phyloP scores from a whole-genome alignment of 2,113 vertebrate species.

The Indri indri region DNA sequence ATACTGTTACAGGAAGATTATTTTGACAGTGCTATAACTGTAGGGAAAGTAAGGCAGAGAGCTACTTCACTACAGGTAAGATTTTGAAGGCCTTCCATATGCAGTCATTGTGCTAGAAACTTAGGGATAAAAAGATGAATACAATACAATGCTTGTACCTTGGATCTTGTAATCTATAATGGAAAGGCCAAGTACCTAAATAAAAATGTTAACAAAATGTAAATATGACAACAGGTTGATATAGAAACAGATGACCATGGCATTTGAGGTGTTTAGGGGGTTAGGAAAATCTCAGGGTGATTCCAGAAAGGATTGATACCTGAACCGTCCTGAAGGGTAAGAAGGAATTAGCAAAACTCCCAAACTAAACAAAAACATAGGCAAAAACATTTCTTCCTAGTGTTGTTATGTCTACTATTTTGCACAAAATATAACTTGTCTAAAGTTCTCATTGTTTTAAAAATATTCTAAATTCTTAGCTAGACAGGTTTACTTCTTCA shows the following conservation, averaged over 20 bases:
- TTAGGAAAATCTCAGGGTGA: not conserved
- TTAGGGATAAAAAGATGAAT: not conserved
- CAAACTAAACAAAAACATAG: not conserved
- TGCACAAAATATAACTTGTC: not conserved
- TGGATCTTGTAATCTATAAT: not conserved
- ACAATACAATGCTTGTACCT: not conserved
- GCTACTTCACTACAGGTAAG: not conserved
- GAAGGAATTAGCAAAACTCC: not conserved
- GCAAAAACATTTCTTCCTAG: not conserved
- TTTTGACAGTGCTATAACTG: not conserved
- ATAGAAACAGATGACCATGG: not conserved
- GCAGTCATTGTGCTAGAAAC: not conserved
- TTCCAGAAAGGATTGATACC: not conserved
- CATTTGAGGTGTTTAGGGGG: not conserved
- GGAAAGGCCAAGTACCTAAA: not conserved
- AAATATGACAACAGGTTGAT: not conserved
- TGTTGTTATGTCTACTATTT: not conserved
- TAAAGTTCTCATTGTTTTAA: not conserved
- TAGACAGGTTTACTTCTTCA: not conserved
- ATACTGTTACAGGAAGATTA: not conserved
- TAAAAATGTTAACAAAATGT: not conserved
- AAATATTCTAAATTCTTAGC: not conserved
- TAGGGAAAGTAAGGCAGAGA: not conserved
- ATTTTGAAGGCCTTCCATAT: constrained; percentile 20
- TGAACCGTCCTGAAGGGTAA: not conserved